phyloP scores from a whole-genome alignment of 2,888 invertebrate species.

The Meteorus cinctellus region DNA sequence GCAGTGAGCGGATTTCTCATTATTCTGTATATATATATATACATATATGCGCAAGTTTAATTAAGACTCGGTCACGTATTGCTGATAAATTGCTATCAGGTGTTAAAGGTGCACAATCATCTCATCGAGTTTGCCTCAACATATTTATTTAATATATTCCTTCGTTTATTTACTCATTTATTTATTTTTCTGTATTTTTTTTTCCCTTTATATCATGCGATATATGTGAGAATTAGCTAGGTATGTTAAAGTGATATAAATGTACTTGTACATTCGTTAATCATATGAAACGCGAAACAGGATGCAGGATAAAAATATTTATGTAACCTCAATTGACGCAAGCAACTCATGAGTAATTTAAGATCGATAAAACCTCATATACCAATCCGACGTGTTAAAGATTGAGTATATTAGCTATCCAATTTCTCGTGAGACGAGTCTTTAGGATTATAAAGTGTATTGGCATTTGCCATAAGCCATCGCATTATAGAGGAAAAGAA shows the following conservation, averaged over 20 bases:
- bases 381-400: neutral
- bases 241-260: neutral
- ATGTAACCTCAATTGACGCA: constrained; percentile 39
- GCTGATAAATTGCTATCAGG: constrained; percentile 59
- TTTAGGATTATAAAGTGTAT: constrained; percentile 66
- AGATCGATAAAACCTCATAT: constrained; percentile 70
- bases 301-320: constrained; percentile 19
- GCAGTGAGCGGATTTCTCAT: constrained; percentile 36
- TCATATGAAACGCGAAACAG: neutral
- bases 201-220: neutral
- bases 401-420: constrained; percentile 60
- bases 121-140: constrained; percentile 55
- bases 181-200: neutral
- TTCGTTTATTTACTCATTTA: neutral
- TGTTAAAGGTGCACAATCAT: constrained; percentile 60
- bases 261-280: neutral
- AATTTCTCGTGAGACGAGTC: constrained; percentile 60
- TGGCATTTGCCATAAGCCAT: constrained; percentile 59
- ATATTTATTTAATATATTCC: constrained; percentile 16
- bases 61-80: constrained; percentile 61
- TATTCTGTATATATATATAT: constrained; percentile 45
- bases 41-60: constrained; percentile 57
- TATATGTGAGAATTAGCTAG: neutral
- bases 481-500: constrained; percentile 44
- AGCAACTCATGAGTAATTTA: constrained; percentile 63